Conservation (phyloP, 2,113 vertebrate genomes). For the Mesoclemmys tuberculata region DNA sequence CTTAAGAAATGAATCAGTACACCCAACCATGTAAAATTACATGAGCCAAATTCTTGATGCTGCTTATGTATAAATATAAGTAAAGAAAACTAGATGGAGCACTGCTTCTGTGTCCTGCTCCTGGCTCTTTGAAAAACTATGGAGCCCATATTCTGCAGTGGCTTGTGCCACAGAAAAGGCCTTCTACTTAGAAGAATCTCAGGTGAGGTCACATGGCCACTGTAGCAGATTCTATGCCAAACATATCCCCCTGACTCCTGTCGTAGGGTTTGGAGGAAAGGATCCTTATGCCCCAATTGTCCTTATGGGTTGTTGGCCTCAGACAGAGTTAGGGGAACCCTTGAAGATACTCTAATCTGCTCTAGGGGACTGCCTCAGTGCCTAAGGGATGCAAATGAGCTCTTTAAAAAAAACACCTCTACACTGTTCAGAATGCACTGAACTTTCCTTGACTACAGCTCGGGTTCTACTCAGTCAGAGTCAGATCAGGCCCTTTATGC, state of each 20-base stretch:
- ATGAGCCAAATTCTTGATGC: not conserved
- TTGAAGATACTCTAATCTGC: not conserved
- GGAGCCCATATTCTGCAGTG: not conserved
- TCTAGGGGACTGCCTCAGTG: not conserved
- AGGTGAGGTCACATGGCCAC: not conserved
- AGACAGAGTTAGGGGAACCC: not conserved
- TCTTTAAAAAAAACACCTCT: too few species aligned
- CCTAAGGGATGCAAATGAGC: not conserved
- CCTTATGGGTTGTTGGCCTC: not conserved
- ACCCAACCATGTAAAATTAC: conserved; percentile 18
- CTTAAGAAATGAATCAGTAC: conserved; percentile 59
- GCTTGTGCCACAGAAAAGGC: not conserved
- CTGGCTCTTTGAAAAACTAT: not conserved
- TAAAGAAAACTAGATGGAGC: not conserved
- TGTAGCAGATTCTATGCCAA: not conserved
- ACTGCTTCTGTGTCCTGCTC: not conserved
- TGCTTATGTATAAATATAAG: conserved; percentile 5
- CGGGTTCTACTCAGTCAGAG: not conserved
- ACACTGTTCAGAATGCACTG: not conserved
- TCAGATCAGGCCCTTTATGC: not conserved
- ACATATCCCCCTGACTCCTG: not conserved
- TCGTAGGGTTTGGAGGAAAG: not conserved
- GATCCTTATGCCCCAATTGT: not conserved
- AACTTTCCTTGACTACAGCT: not conserved
- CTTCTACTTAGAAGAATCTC: not conserved